Evolutionary conservation across 2,113 vertebrate genomes (phyloP).

Genomic region (Hemibagrus wyckioides): DNA sequence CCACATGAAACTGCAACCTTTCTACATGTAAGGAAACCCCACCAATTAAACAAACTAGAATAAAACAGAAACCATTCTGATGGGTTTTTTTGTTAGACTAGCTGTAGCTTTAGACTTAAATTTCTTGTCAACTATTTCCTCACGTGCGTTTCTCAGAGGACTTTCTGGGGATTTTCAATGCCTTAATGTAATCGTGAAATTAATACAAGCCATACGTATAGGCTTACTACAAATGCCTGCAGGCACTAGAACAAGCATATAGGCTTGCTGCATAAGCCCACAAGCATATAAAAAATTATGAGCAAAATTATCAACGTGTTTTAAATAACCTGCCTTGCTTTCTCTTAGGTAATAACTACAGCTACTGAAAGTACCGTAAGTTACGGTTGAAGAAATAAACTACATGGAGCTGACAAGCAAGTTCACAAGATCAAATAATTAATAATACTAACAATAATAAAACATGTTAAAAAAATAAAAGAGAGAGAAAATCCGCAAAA

Average conservation of each 20-base stretch:
- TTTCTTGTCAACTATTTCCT: background rate
- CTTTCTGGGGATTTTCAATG: conserved; percentile 19
- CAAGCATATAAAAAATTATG: conserved; percentile 34
- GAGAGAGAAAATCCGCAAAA: too few species aligned
- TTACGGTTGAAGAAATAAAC: background rate
- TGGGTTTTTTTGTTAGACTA: background rate
- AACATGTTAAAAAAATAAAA: background rate
- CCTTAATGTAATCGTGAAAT: conserved; percentile 27
- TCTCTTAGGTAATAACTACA: background rate
- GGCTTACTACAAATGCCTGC: conserved; percentile 19
- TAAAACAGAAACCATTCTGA: background rate
- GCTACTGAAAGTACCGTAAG: conserved; percentile 1
- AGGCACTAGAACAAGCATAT: conserved; percentile 22
- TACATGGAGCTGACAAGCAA: background rate
- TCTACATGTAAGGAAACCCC: background rate
- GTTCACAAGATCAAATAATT: background rate
- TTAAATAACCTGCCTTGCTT: conserved; percentile 17
- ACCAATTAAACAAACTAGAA: background rate
- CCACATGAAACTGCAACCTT: background rate
- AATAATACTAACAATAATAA: background rate
- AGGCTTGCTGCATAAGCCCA: conserved; percentile 9
- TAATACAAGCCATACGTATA: conserved; percentile 33
- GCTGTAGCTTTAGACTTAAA: background rate
- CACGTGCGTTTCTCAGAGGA: background rate
- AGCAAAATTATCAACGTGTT: conserved; percentile 24